Base-by-base conservation (phyloP, 2,888 invertebrate species). In the Mylabris sibirica region DNA sequence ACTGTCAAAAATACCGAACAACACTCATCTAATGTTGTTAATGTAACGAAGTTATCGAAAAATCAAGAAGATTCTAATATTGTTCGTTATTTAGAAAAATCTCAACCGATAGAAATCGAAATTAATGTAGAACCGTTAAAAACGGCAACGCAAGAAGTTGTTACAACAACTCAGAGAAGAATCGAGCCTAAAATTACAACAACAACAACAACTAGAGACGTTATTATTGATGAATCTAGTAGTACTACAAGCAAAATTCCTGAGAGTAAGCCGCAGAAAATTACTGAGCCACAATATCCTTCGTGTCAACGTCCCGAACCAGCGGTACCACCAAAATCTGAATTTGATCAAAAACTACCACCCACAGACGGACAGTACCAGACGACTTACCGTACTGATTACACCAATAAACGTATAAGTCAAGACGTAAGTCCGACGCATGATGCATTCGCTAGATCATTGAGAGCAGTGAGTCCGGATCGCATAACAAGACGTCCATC, bases 401-500 rank as follows among this genome's bases (percentile, higher is more conserved):
- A 85, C 74, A 85, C 86, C 4, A 87, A 86, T 62, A 89, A 87
- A 73, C 81, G 83, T 67, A 88, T 91, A 24, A 90, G 89, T 73
- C 88, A 88, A 49, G 91, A 92, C 66, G 87, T 88, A 76, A 92
- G 92, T 79, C 90, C 93, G 0, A 89, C 92, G 1, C 93, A 93
- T 79, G 90, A 92, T 74, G 92, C 92, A 0, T 93, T 93, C 87
- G 93, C 92, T 0, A 89, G 91, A 67, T 91, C 92, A 5, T 84
- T 93, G 60, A 88, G 93, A 35, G 88, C 91, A 69, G 89, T 90
- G 44, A 90, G 90, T 64, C 90, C 90, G 1, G 86, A 88, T 59
- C 84, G 87, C 67, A 76, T 73, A 65, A 87, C 59, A 84, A 8
- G 87, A 88, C 71, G 87, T 30, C 76, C 88, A n/a, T 88, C 89